phyloP scores from a whole-genome alignment of 1,140 invertebrate genomes.

The Bathynomus jamesi region DNA sequence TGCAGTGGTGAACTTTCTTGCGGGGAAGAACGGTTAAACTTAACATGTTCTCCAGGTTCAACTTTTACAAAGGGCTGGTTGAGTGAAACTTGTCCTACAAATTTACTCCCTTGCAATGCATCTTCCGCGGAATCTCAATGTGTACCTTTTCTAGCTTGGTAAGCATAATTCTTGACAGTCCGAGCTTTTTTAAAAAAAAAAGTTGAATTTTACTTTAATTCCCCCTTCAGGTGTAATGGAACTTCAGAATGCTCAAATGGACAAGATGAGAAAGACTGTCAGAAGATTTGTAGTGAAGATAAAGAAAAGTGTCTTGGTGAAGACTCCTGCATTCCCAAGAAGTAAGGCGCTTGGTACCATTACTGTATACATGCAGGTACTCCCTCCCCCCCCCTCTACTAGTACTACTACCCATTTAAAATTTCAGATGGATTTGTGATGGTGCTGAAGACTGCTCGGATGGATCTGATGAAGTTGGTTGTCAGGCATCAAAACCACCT shows the following conservation, averaged over 20 bases:
- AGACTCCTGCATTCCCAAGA: neutral
- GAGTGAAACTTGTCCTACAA: neutral
- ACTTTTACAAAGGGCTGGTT: neutral
- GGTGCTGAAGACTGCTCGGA: constrained; percentile 46
- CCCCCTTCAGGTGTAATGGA: neutral
- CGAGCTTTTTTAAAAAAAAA: neutral
- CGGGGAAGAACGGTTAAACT: neutral
- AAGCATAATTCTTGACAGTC: neutral
- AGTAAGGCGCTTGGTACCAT: neutral
- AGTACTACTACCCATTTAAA: neutral
- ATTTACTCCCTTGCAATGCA: neutral
- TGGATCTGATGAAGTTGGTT: constrained; percentile 72
- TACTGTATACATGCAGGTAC: neutral
- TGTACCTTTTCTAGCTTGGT: neutral
- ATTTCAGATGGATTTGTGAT: constrained; percentile 46
- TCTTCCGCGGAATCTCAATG: neutral
- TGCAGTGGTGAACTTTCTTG: neutral
- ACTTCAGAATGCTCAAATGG: neutral
- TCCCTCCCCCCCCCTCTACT: neutral
- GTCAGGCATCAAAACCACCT: constrained; percentile 53
- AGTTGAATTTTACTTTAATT: neutral
- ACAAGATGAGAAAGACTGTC: neutral
- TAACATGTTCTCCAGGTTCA: neutral
- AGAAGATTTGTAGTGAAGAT: neutral
- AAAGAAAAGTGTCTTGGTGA: neutral